phyloP scores from a whole-genome alignment of 1,140 invertebrate genomes.

The Drosophila quadrilineata region DNA sequence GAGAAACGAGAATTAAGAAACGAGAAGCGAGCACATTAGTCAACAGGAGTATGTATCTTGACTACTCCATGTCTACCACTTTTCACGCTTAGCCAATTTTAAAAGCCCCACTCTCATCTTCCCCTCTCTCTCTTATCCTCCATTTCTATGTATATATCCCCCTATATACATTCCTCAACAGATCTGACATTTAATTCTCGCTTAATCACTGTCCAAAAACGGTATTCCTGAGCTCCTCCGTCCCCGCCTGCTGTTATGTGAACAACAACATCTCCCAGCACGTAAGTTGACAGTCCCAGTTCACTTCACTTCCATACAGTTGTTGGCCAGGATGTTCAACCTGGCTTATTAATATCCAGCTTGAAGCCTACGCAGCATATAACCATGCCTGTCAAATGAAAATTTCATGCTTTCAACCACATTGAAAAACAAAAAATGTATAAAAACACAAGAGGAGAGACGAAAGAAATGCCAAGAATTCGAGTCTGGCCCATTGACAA shows the following conservation, averaged over 20 bases:
- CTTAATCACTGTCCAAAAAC: constrained; percentile 78
- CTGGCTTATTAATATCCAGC: constrained; percentile 64
- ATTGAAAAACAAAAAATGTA: background rate
- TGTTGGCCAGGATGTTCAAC: constrained; percentile 19
- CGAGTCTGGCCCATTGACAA: constrained; percentile 58
- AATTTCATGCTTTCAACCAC: constrained; percentile 57
- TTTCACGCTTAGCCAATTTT: constrained; percentile 58
- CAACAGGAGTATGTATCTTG: constrained; percentile 22
- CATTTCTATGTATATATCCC: too few relatives aligned
- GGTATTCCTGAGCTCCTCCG: constrained; percentile 44
- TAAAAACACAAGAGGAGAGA: too few relatives aligned
- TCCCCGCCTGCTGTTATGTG: constrained; percentile 34
- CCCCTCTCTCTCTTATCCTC: constrained; percentile 2
- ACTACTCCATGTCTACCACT: constrained; percentile 31
- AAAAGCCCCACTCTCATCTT: background rate
- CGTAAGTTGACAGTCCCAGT: constrained; percentile 64
- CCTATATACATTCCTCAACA: constrained; percentile 44
- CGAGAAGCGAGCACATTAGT: constrained; percentile 61
- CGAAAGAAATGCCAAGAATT: constrained; percentile 32
- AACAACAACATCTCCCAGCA: too few relatives aligned
- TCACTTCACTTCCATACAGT: constrained; percentile 35
- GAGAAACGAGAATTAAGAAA: constrained; percentile 49
- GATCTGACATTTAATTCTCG: constrained; percentile 75
- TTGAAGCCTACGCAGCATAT: constrained; percentile 25
- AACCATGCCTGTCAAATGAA: constrained; percentile 65